These are phyloP conservation scores for Atlantisia rogersi DNA, from an alignment of 2,113 vertebrate species.

Conservation along the genomic window DNA sequence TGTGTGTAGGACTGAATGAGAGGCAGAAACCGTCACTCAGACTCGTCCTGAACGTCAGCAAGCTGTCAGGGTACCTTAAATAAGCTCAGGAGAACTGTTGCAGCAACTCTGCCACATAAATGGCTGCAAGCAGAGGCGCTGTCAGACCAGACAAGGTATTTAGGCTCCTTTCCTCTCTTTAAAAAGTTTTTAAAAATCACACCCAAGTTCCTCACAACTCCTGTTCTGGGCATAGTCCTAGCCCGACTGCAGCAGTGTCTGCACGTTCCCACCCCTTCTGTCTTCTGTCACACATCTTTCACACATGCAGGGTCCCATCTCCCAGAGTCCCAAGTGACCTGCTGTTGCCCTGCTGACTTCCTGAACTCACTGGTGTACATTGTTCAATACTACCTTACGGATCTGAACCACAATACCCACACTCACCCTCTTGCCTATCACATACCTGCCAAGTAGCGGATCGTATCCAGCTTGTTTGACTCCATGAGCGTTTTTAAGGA, in stretches of 20 bases:
- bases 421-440: not conserved
- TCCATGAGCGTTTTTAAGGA: constrained; percentile 94
- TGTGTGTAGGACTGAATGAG: not conserved
- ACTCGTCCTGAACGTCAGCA: not conserved
- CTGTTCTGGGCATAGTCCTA: not conserved
- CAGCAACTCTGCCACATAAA: not conserved
- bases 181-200: not conserved
- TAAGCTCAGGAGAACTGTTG: not conserved
- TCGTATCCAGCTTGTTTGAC: constrained; percentile 92
- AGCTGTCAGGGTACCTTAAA: not conserved
- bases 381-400: not conserved
- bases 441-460: constrained; percentile 90
- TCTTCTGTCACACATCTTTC: not conserved
- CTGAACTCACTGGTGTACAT: not conserved
- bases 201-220: not conserved
- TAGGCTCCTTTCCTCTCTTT: not conserved
- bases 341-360: not conserved
- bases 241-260: not conserved
- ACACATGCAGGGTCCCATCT: too few relatives aligned
- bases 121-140: not conserved
- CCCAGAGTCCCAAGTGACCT: not conserved
- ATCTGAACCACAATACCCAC: not conserved
- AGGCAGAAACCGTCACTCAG: not conserved
- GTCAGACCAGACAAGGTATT: not conserved
- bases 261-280: too few relatives aligned